Evolutionary conservation across 2,888 invertebrate species (phyloP).

Genomic region (Lapara coniferarum): DNA sequence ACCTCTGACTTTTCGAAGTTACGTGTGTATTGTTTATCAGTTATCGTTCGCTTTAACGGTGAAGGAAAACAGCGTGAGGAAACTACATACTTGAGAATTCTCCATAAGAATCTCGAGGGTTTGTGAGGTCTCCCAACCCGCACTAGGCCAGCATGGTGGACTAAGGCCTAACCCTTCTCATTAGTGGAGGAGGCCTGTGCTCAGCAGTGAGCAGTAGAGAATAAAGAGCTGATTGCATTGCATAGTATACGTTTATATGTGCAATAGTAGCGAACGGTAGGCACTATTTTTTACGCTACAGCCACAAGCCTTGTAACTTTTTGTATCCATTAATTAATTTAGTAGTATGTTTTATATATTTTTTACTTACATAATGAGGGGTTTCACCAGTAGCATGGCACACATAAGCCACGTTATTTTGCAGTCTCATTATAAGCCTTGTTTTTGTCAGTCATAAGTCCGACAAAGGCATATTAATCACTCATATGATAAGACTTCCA

Average conservation of each 20-base stretch:
- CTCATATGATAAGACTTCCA: constrained; percentile 55
- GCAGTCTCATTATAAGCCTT: constrained; percentile 35
- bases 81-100: too few species aligned
- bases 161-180: too few species aligned
- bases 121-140: too few species aligned
- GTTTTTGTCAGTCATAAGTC: constrained; percentile 39
- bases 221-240: too few species aligned
- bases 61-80: too few species aligned
- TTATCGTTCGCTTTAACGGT: too few species aligned
- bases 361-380: not conserved
- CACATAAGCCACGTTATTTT: constrained; percentile 25
- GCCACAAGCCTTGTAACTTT: not conserved
- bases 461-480: constrained; percentile 58
- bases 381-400: not conserved
- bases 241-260: not conserved
- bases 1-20: too few species aligned
- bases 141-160: too few species aligned
- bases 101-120: too few species aligned
- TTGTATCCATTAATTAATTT: not conserved
- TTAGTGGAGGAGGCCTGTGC: too few species aligned
- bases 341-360: not conserved
- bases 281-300: not conserved
- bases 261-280: not conserved
- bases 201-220: too few species aligned
- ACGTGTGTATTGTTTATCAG: too few species aligned